Conservation (phyloP, 2,113 vertebrate species). For the Rana temporaria region DNA sequence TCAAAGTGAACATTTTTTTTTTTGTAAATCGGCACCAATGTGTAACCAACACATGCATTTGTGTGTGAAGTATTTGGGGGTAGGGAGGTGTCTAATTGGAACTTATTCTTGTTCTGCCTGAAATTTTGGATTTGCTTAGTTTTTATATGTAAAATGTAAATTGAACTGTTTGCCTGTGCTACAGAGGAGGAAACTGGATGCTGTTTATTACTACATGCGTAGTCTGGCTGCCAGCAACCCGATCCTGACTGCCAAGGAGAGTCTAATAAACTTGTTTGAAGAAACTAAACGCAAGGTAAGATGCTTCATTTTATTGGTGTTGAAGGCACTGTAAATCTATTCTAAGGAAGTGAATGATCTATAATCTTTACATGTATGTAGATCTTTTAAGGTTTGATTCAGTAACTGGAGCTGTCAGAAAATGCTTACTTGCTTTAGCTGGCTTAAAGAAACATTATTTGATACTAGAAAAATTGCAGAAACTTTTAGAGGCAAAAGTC, state of each 20-base stretch:
- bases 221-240: conserved; percentile 97
- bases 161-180: background rate
- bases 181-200: conserved; percentile 96
- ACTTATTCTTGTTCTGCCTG: too few species aligned
- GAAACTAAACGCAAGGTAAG: conserved; percentile 97
- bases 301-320: background rate
- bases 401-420: background rate
- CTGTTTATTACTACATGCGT: conserved; percentile 98
- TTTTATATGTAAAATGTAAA: too few species aligned
- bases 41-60: too few species aligned
- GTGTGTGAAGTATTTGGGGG: too few species aligned
- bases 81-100: too few species aligned
- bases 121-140: too few species aligned
- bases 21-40: too few species aligned
- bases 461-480: too few species aligned
- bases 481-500: too few species aligned
- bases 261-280: conserved; percentile 97
- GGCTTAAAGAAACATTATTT: too few species aligned
- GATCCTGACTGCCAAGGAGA: conserved; percentile 97
- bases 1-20: too few species aligned
- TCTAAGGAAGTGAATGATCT: background rate
- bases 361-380: background rate
- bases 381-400: background rate
- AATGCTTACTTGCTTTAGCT: too few species aligned
- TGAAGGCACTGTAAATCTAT: background rate